Evolutionary conservation across 2,113 vertebrate species (phyloP), one percentile per base, ranked within the genome.

Genomic region (Syngnathoides biaculeatus): DNA sequence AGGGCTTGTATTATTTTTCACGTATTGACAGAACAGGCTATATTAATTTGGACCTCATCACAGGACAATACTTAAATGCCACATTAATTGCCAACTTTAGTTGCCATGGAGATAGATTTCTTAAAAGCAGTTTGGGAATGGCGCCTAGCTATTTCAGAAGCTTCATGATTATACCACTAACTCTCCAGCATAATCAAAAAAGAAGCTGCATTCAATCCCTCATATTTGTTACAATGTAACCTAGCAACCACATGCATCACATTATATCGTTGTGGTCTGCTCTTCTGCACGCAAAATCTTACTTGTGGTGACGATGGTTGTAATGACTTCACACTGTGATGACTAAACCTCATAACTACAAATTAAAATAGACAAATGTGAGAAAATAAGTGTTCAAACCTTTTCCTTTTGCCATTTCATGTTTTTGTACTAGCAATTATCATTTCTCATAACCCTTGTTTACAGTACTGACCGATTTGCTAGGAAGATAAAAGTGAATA

Each of bases 221-320:
- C 66, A 73, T 53, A 15, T 78, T 74, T 19, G 42, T 2, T 48
- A 72, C 70, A 63, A 22, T 14, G 75, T 63, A 74, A 67, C 42
- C 74, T 80, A 77, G 81, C 74, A 87, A 85, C 82, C 68, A 55
- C 59, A 35, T 74, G 69, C 50, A 75, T 78, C 61, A 62, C 56
- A 27, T 56, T 56, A 56, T 56, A 42, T 64, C 63, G 67, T 60
- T 48, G 69, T 74, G 67, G 65, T 5, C 65, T 71, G 22, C 65
- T 64, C 71, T 65, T 56, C 20, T 65, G 72, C 67, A 72, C 43
- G 64, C 47, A 39, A n/a, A 61, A 38, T 20, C 20, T 39, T 56
- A 56, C 26, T 56, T 17, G 55, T 57, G 26, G 7, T 17, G 26
- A 17, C 14, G 27, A 57, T 30, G 26, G 26, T 27, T 8, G 30